Evolutionary conservation across 2,113 vertebrate genomes (phyloP).

Genomic region (Strigops habroptila): DNA sequence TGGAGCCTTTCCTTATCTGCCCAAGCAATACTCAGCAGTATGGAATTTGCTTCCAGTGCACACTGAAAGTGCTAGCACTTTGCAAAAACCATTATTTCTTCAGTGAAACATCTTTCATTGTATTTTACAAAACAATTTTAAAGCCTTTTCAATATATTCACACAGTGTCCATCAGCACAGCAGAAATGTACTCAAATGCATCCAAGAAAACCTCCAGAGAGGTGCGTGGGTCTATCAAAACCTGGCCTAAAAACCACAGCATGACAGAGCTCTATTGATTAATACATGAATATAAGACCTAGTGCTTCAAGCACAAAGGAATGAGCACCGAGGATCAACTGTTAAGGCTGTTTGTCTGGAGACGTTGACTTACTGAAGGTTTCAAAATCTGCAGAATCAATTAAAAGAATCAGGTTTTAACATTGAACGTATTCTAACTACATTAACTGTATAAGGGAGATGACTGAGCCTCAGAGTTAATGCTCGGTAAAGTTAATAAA

Average conservation of each 20-base stretch:
- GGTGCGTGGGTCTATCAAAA: not conserved
- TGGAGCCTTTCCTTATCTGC: slow-evolving; percentile 52
- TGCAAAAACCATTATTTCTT: slow-evolving; percentile 31
- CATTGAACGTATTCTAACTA: not conserved
- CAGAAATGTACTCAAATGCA: not conserved
- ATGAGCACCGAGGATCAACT: not conserved
- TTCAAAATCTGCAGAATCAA: slow-evolving; percentile 32
- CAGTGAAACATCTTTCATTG: not conserved
- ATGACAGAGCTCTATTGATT: not conserved
- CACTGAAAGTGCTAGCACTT: not conserved
- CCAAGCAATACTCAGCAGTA: slow-evolving; percentile 58
- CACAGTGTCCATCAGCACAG: not conserved
- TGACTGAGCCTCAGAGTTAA: not conserved
- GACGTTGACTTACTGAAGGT: not conserved
- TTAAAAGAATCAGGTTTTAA: slow-evolving; percentile 12
- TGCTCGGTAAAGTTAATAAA: not conserved
- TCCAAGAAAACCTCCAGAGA: not conserved
- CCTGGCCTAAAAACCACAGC: not conserved
- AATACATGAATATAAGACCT: not conserved
- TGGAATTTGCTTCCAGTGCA: slow-evolving; percentile 57
- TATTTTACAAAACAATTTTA: not conserved
- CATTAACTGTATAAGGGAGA: not conserved
- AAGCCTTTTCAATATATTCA: not conserved
- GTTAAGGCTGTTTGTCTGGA: not conserved
- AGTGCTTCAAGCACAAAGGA: not conserved